Percentiles rank a stretch among this genome's conserved stretches.
These are phyloP conservation scores for Meleagris gallopavo DNA, from an alignment of 2,113 vertebrate species.

Conservation along the genomic window DNA sequence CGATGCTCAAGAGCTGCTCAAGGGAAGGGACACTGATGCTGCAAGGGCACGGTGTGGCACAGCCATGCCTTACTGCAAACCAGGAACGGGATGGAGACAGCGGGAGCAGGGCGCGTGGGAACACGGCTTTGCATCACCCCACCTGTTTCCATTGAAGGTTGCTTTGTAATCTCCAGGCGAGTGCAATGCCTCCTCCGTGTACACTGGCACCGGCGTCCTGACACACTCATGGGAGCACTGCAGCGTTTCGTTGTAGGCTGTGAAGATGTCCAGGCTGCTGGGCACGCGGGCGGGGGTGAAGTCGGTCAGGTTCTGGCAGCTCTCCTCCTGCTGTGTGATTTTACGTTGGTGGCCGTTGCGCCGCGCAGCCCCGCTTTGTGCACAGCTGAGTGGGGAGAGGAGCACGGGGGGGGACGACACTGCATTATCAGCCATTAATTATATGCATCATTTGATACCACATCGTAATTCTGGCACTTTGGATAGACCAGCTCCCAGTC, in stretches of 20 bases:
- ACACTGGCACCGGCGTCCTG: slow-evolving; percentile 88
- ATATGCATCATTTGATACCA: background rate
- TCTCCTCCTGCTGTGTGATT: slow-evolving; percentile 97
- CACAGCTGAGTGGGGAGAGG: slow-evolving; percentile 80
- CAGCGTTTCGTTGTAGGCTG: slow-evolving; percentile 96
- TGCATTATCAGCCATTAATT: background rate
- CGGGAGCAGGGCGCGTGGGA: background rate
- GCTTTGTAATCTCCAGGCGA: slow-evolving; percentile 91
- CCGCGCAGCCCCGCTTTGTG: slow-evolving; percentile 90
- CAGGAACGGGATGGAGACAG: background rate
- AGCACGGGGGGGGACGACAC: too few relatives aligned
- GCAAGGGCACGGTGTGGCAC: background rate
- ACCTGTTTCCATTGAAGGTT: slow-evolving; percentile 97
- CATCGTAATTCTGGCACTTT: background rate
- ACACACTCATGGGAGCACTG: slow-evolving; percentile 98
- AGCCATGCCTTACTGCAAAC: background rate
- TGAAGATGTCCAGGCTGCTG: slow-evolving; percentile 97
- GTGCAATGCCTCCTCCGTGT: slow-evolving; percentile 91
- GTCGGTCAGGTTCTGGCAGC: slow-evolving; percentile 98
- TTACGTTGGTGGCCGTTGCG: slow-evolving; percentile 96
- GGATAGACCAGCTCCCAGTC: background rate
- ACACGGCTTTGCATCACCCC: background rate
- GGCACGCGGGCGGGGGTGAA: slow-evolving; percentile 93
- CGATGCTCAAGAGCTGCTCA: background rate
- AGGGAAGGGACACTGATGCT: background rate